Base-by-base conservation (phyloP, 1,140 invertebrate species). In the Phymastichus coffea region DNA sequence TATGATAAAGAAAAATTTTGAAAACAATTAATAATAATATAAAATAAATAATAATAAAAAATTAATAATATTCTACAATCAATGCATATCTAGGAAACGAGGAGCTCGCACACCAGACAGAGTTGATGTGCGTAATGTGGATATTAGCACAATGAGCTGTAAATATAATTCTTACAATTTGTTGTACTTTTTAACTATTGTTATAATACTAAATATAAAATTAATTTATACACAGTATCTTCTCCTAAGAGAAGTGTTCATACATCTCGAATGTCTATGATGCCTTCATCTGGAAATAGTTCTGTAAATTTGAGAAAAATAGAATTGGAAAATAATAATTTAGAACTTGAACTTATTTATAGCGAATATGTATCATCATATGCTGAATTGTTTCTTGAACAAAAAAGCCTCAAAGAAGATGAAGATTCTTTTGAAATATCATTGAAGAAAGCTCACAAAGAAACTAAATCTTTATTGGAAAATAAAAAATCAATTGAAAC, bases 261-360 rank as follows among this genome's bases (percentile, higher is more conserved):
- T 22, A 38, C 15, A 28, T 44, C 60, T 1, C 52, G 53, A 28
- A 14, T 19, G 28, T 51, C 60, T 2, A 56, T 26, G n/a, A 25
- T 56, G 26, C 53, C 46, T 25, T 0, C 26, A 49, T 19, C 28
- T 26, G 10, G 30, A 17, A 40, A 25, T 35, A 44, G 8, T 33
- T 33, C 2, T 8, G 12, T 37, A 41, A 49, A 23, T 49, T 38
- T 61, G 22, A 61, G 44, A 44, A 61, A 51, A 56, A 17, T 61
- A 51, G 52, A 61, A 51, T 55, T 51, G 9, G 59, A 61, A 20
- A 61, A 57, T 48, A 38, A 57, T 22, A 62, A 62, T 47, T 57
- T 62, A 30, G 60, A 62, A 30, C 8, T 62, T 6, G 60, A 62
- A 2, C 25, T 57, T 26, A 19, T 15, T 9, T 62, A 62, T 33